Base-by-base conservation (phyloP, 2,888 invertebrate species). In the Lasioglossum zephyrum region DNA sequence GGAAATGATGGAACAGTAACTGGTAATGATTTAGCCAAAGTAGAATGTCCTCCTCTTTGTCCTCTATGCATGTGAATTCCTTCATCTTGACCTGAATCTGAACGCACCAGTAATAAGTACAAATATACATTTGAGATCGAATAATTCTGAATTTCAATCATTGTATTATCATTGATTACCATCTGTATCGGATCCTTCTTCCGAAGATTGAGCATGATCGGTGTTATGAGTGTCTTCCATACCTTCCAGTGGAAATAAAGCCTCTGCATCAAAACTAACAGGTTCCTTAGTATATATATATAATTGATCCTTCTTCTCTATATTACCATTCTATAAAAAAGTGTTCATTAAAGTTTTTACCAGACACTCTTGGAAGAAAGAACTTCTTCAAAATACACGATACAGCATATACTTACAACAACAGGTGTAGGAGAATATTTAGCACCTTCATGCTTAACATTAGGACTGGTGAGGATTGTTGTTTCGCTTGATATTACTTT, bases 181-280 rank as follows among this genome's bases (percentile, higher is more conserved):
- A 95, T 98, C 98, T 73, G 97, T 97, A 94, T 97, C 97, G 89
- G 97, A 97, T 89, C 97, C 97, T 83, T 97, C 97, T 89, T 96
- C 96, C 8, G 92, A 93, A 49, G 92, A 91, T 88, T 89, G 92
- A 44, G 88, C 73, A n/a, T 90, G 90, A 31, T 90, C 91, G 63
- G 89, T 89, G 0, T 96, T 95, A 75, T 93, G 89, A 31, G 88
- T 92, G 60, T 96, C 96, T 91, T 97, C 97, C 95, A 96, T 96
- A 77, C 97, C 98, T 94, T 98, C 98, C 91, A 98, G 95, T 91
- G 97, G 97, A 93, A 98, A 98, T 86, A 98, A 95, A 83, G 97
- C 97, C 95, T 98, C 97, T 18, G 97, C 96, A 91, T 97, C 97
- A 83, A 96, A 95, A 79, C 90, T 95, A 90, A 78, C 91, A 72